A percentile compares a stretch with the other conserved stretches of the same genome.
Evolutionary conservation across 2,888 invertebrate species (phyloP).

Genomic region (Notodonta ziczac): DNA sequence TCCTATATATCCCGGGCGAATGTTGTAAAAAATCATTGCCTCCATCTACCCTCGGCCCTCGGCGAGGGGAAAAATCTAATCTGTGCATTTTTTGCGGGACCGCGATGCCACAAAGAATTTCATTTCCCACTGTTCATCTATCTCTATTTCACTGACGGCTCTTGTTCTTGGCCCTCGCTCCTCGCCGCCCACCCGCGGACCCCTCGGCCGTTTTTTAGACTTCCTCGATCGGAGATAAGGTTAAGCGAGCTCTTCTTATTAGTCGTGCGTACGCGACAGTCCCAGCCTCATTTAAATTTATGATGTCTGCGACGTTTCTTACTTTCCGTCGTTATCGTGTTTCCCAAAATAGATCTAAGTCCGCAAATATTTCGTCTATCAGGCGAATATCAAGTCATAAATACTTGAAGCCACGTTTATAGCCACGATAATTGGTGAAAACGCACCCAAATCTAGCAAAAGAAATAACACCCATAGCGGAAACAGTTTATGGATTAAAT

Average conservation of each 20-base stretch:
- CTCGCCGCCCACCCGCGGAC: conserved; percentile 45
- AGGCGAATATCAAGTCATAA: neutral
- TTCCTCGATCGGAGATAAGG: conserved; percentile 83
- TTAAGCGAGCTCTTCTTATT: conserved; percentile 81
- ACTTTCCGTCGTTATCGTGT: neutral
- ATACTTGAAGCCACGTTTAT: conserved; percentile 29
- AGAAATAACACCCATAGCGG: conserved; percentile 59
- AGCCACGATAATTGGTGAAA: conserved; percentile 39
- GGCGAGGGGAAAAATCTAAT: conserved; percentile 84
- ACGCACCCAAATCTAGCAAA: conserved; percentile 36
- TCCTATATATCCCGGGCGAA: conserved; percentile 79
- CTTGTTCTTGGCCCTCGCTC: conserved; percentile 78
- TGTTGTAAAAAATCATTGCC: conserved; percentile 85
- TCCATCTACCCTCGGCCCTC: conserved; percentile 79
- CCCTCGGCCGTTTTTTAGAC: conserved; percentile 80
- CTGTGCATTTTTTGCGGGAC: conserved; percentile 86
- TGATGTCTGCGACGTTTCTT: conserved; percentile 46
- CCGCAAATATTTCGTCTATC: neutral
- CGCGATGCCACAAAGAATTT: conserved; percentile 86
- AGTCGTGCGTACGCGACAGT: conserved; percentile 76
- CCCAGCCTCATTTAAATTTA: conserved; percentile 68
- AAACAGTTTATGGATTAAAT: conserved; percentile 67
- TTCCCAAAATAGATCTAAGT: conserved; percentile 25
- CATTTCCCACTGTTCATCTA: conserved; percentile 86
- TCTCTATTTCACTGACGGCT: conserved; percentile 85